A percentile compares a stretch with the other conserved stretches of the same genome.
phyloP scores from a whole-genome alignment of 2,113 vertebrate genomes.

The Neolamprologus fasciatus region DNA sequence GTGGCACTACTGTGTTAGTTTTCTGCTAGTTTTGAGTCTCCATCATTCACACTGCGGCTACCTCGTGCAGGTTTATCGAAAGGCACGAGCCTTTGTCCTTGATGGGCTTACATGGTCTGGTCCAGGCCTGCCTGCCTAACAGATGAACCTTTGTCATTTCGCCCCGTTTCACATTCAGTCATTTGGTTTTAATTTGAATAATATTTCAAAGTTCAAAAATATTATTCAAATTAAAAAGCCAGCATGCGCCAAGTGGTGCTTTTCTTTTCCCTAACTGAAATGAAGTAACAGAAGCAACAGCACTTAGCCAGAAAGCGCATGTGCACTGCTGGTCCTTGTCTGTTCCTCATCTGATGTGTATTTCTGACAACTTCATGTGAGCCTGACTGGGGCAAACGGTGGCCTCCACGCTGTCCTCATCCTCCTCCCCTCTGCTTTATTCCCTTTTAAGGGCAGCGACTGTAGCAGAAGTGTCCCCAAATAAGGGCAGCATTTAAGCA shows the following conservation, averaged over 20 bases:
- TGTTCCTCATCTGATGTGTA: background rate
- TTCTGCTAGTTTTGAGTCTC: background rate
- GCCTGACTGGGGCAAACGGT: background rate
- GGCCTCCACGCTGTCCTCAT: background rate
- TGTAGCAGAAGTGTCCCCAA: conserved; percentile 39
- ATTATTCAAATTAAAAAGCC: background rate
- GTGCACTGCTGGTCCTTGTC: fast-evolving
- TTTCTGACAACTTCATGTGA: background rate
- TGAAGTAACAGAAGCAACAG: background rate
- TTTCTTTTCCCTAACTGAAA: background rate
- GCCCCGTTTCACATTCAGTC: background rate
- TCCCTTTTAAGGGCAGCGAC: conserved; percentile 65
- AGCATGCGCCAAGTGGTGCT: fast-evolving
- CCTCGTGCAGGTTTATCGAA: background rate
- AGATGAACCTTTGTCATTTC: background rate
- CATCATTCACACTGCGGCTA: background rate
- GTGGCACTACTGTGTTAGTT: background rate
- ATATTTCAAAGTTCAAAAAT: background rate
- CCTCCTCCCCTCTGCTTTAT: conserved; percentile 17
- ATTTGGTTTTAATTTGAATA: background rate
- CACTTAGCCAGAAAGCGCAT: background rate
- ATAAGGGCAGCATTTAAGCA: conserved; percentile 55
- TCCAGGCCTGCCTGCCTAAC: background rate
- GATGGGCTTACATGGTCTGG: background rate
- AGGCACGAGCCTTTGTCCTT: background rate